Base-by-base conservation (phyloP, 1,140 invertebrate genomes). In the Apis florea region DNA sequence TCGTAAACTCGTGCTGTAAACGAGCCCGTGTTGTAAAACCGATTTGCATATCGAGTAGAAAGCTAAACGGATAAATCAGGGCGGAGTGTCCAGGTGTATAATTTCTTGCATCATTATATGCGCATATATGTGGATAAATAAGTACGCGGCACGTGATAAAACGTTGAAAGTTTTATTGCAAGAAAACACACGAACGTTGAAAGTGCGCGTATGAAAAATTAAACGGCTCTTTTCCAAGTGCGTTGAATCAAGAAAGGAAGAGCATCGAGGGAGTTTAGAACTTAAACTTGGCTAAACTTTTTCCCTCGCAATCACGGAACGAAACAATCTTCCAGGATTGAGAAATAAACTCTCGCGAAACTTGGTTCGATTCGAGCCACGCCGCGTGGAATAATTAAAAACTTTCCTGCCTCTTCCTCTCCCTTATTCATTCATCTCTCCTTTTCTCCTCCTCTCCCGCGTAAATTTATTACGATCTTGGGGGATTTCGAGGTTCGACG, bases 21-120 rank as follows among this genome's bases (percentile, higher is more conserved):
- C 24, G 79, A 81, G 71, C 63, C n/a, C n/a, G 15, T 58, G 71
- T 53, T 75, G 71, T 75, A 66, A 64, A 64, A 75, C 47, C 51
- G 54, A 81, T 81, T 81, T 75, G 31, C 79, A 81, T 81, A 81
- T 49, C 63, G 79, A 75, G 53, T 68, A 51, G 79, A 81, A 74
- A 75, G 79, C 54, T 40, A 53, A 59, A 53, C 54, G 71, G 58
- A 81, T 75, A 75, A 81, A 75, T 75, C 71, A 81, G 63, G 26
- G 4, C 15, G 4, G 26, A 26, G 70, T 74, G 79, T 67, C 61
- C 31, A 24, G 53, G 13, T 74, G 24, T 15, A 66, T 80, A 40
- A 40, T 75, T 68, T 58, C 53, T 81, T 75, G 70, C 61, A 67
- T 58, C 63, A 81, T 67, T 53, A 26, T 11, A 6, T 49, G 13